Evolutionary conservation across 64 coral and sea anemone species (phyloP).

Genomic region (Stichodactyla mertensii): DNA sequence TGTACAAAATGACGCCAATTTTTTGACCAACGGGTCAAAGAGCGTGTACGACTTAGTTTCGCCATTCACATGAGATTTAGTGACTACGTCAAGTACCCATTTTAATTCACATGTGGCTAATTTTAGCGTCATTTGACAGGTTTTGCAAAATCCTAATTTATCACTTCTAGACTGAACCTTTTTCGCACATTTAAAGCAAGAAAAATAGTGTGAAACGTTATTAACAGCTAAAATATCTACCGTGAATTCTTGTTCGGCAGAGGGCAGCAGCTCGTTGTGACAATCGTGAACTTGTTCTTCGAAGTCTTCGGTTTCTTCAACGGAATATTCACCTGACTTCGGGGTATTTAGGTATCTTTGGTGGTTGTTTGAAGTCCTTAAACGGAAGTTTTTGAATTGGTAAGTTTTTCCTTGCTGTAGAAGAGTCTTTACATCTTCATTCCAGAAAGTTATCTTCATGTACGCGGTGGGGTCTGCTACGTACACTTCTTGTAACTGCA

Average conservation of each 20-base stretch:
- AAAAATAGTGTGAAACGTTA: background rate
- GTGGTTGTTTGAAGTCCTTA: background rate
- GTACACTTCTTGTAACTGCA: slow-evolving; percentile 2
- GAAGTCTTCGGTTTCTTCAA: background rate
- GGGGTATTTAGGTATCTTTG: background rate
- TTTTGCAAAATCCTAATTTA: background rate
- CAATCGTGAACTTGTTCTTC: background rate
- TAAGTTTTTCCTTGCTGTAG: background rate
- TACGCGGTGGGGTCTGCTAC: background rate
- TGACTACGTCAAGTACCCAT: slow-evolving; percentile 7
- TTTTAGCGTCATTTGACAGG: background rate
- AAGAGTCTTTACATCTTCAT: background rate
- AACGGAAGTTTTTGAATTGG: background rate
- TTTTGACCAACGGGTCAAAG: background rate
- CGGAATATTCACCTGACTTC: background rate
- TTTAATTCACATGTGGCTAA: background rate
- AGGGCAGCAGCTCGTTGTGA: background rate
- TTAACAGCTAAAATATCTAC: background rate
- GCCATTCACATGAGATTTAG: background rate
- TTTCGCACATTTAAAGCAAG: background rate
- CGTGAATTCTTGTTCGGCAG: slow-evolving; percentile 4
- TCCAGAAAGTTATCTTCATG: background rate
- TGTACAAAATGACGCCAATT: background rate
- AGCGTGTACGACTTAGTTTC: background rate
- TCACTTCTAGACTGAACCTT: background rate